Percentiles rank a stretch among this genome's conserved stretches.
Evolutionary conservation across 1,140 invertebrate genomes (phyloP).

Genomic region (Diabrotica undecimpunctata): DNA sequence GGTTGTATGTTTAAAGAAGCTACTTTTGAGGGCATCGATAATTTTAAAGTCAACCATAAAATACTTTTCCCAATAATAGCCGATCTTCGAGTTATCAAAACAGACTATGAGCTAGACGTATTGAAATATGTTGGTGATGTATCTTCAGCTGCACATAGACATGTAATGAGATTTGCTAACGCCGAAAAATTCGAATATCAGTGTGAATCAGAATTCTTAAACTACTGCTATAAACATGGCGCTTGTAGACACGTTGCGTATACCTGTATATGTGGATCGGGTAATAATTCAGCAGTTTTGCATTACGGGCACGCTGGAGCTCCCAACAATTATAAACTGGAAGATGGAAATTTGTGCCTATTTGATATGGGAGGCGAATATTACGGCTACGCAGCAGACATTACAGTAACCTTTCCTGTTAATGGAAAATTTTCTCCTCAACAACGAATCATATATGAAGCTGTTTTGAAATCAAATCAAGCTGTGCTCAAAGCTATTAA

Average conservation of each 20-base stretch:
- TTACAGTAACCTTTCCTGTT: constrained; percentile 93
- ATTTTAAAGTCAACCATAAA: constrained; percentile 43
- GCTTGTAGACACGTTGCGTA: constrained; percentile 86
- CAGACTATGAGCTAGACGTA: constrained; percentile 81
- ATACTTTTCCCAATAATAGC: constrained; percentile 34
- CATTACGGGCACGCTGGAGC: constrained; percentile 97
- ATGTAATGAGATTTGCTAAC: constrained; percentile 55
- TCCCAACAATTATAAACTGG: constrained; percentile 80
- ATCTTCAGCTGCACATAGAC: constrained; percentile 83
- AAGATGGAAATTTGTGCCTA: constrained; percentile 87
- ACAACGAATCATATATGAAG: constrained; percentile 92
- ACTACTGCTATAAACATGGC: constrained; percentile 75
- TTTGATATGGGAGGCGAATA: constrained; percentile 99
- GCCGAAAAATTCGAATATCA: constrained; percentile 92
- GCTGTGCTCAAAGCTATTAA: constrained; percentile 80
- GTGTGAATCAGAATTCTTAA: constrained; percentile 81
- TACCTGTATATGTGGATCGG: constrained; percentile 93
- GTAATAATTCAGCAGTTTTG: constrained; percentile 81
- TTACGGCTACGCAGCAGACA: constrained; percentile 94
- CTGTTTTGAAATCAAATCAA: constrained; percentile 79
- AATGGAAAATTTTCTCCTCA: constrained; percentile 93
- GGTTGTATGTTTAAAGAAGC: constrained; percentile 70
- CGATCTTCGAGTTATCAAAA: constrained; percentile 71
- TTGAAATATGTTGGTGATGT: constrained; percentile 85
- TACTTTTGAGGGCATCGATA: constrained; percentile 77